Evolutionary conservation across 2,888 invertebrate genomes (phyloP), one percentile per base, ranked within the genome.

Genomic region (Standfussiana lucernea): DNA sequence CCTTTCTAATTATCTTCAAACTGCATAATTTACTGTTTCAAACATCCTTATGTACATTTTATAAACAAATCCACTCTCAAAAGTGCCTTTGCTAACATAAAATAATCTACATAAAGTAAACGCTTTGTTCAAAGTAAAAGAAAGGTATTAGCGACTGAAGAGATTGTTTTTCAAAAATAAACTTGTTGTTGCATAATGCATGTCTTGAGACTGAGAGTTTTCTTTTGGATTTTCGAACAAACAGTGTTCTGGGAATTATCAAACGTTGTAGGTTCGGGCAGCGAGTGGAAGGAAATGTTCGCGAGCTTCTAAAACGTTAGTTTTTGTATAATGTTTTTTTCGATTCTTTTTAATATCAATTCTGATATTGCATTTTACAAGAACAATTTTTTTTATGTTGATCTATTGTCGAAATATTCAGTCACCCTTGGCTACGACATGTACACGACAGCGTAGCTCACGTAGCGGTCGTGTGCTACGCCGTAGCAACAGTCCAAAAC

Each of bases 181-280:
- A 80, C 42, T 68, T 59, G 53, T 61, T 40, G 56, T 56, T 59
- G 18, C 24, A 45, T 73, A 56, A 42, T 11, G 42, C 56, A 79
- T 56, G 47, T 62, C 37, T 62, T 62, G 62, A 37, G 37, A 62
- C 62, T 6, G 28, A 21, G 18, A 37, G 47, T 62, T 82, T 71
- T 76, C n/a, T 37, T 71, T 50, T 67, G 42, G 73, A 73, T 76
- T 75, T 83, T 32, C 40, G 59, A 79, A 67, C 40, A 59, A 64
- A 28, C n/a, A 37, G 32, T 62, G 72, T 47, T 73, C 24, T 28
- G 53, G 71, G 78, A 75, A 75, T 71, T 61, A 73, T 59, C n/a
- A 3, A 72, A 28, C 24, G 28, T 21, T 10, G 8, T 7, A 24
- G 28, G 11, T 24, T 2, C 37, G 2, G 2, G 3, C 18, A 35